phyloP scores from a whole-genome alignment of 2,113 vertebrate genomes.

The Emydocephalus ijimae region DNA sequence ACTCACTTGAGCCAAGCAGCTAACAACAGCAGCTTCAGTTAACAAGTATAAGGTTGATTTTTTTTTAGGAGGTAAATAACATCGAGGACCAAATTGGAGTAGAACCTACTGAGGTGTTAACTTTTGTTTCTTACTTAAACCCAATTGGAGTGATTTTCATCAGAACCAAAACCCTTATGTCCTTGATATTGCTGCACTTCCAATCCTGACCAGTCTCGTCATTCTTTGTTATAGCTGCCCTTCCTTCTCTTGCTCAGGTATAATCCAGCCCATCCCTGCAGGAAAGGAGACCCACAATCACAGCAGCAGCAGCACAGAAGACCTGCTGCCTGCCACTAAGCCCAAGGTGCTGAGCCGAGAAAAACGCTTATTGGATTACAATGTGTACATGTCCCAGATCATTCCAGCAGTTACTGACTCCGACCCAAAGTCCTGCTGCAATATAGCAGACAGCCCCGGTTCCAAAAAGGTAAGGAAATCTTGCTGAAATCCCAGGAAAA shows the following conservation, averaged over 20 bases:
- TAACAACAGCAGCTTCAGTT: neutral
- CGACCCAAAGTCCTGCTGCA: slow-evolving; percentile 68
- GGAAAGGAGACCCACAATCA: slow-evolving; percentile 37
- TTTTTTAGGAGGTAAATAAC: neutral
- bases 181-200: neutral
- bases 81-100: neutral
- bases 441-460: slow-evolving; percentile 66
- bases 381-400: slow-evolving; percentile 76
- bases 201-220: neutral
- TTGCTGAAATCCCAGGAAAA: neutral
- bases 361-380: slow-evolving; percentile 74
- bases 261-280: neutral
- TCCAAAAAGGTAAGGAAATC: slow-evolving; percentile 51
- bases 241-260: neutral
- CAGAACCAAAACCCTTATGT: neutral
- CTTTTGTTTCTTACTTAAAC: neutral
- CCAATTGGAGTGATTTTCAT: neutral
- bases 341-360: slow-evolving; percentile 57
- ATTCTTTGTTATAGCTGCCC: neutral
- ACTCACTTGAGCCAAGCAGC: neutral
- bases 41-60: neutral
- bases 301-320: slow-evolving; percentile 69
- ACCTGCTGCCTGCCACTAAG: slow-evolving; percentile 55
- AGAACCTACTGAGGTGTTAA: neutral
- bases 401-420: slow-evolving; percentile 46